Base-by-base conservation (phyloP, 2,888 invertebrate genomes). In the Eudasyphora cyanicolor region DNA sequence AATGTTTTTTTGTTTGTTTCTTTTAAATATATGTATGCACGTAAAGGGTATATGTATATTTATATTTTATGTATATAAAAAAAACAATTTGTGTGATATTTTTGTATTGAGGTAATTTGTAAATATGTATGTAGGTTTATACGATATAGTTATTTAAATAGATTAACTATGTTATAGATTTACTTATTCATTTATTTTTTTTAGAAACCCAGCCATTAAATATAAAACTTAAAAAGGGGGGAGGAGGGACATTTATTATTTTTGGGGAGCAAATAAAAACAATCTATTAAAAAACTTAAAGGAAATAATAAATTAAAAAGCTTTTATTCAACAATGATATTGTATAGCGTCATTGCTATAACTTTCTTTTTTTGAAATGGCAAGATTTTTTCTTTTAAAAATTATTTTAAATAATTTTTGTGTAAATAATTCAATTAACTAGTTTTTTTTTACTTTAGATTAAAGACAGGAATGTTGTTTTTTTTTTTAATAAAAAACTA, bases 171-270 rank as follows among this genome's bases (percentile, higher is more conserved):
- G n/a, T n/a, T 80, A 69, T 32, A 71, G 14, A 54, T 49, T 51
- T 74, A 62, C 54, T 38, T 35, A 67, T 67, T 76, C 3, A 29
- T 60, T 60, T 60, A 10, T 57, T 17, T 32, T 60, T 62, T 12
- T 60, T 70, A 60, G 12, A 10, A 79, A 84, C 76, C 76, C 80
- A 82, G 82, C 67, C 71, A 85, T 79, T 74, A 83, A 64, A 83
- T 70, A 82, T 86, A 85, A 85, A 86, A 82, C 83, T 86, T 78
- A 79, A 85, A 86, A 80, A 87, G 89, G 89, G 89, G 88, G 89
- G 78, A 85, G 86, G 79, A 87, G 89, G 89, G 89, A 88, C 89
- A 67, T n/a, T n/a, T 67, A 67, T 29, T 75, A 49, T 60, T 42
- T 0, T 74, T 45, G 12, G n/a, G n/a, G n/a, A n/a, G n/a, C n/a